Conservation (phyloP, 2,888 invertebrate species). For the Drosophila imparisetae region DNA sequence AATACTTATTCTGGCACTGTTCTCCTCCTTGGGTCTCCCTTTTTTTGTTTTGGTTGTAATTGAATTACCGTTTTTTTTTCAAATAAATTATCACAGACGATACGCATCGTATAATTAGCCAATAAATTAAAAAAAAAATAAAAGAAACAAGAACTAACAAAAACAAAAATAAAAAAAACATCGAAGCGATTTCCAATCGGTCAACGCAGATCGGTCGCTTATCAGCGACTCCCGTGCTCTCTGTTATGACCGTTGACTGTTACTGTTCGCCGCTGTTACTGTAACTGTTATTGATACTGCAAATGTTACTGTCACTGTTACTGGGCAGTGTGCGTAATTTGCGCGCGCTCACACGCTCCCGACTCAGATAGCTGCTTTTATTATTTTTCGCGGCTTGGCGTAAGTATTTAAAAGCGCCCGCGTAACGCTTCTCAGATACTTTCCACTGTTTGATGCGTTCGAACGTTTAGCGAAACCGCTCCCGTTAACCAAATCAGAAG, state of each 20-base stretch:
- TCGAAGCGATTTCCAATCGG: conserved; percentile 16
- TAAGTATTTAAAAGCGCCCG: conserved; percentile 73
- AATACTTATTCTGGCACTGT: neutral
- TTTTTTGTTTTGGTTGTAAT: neutral
- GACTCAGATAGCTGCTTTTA: conserved; percentile 28
- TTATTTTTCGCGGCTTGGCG: conserved; percentile 41
- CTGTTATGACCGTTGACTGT: neutral
- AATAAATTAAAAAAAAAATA: conserved; percentile 2
- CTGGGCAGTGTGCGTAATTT: conserved; percentile 29
- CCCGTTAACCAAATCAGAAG: conserved; percentile 31
- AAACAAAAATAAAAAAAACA: neutral
- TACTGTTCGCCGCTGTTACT: conserved; percentile 8
- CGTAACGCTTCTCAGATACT: conserved; percentile 74
- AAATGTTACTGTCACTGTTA: conserved; percentile 1
- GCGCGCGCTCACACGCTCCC: conserved; percentile 25
- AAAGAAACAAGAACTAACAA: neutral
- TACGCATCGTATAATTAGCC: conserved; percentile 28
- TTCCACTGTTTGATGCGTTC: conserved; percentile 76
- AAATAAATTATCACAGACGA: neutral
- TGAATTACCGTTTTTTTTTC: neutral
- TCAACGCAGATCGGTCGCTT: conserved; percentile 34
- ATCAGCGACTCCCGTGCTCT: conserved; percentile 20
- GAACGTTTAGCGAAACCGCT: conserved; percentile 62
- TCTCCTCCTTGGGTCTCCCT: neutral
- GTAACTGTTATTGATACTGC: neutral